Evolutionary conservation across 2,797 vertebrate genomes (phyloP).

Genomic region (Microhierax caerulescens): DNA sequence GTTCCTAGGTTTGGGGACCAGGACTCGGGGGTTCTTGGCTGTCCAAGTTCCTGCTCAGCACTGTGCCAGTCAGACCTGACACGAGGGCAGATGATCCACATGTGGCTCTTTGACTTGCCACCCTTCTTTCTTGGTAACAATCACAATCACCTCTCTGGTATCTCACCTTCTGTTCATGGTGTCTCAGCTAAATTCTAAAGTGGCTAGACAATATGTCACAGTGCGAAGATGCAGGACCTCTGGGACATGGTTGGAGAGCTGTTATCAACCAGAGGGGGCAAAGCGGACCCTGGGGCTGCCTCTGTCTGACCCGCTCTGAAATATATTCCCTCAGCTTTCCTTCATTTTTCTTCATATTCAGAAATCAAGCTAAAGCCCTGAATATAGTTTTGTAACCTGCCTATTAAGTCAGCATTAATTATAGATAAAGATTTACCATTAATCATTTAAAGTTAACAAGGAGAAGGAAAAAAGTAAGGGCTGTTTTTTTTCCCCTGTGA

Average conservation of each 20-base stretch:
- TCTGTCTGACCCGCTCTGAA: neutral
- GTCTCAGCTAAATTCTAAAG: neutral
- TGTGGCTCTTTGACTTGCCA: neutral
- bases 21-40: neutral
- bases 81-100: neutral
- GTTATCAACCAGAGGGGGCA: neutral
- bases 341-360: neutral
- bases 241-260: neutral
- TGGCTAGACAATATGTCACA: neutral
- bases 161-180: neutral
- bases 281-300: neutral
- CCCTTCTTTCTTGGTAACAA: neutral
- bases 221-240: neutral
- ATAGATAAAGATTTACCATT: neutral
- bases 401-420: neutral
- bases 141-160: neutral
- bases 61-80: neutral
- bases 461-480: neutral
- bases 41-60: neutral
- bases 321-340: neutral
- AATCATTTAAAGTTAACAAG: neutral
- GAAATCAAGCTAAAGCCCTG: neutral
- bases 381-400: neutral
- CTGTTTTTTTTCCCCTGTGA: neutral
- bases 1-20: neutral